Percentiles rank a stretch among this genome's conserved stretches.
Conservation (phyloP, 2,113 vertebrate species). For the Gadus macrocephalus region DNA sequence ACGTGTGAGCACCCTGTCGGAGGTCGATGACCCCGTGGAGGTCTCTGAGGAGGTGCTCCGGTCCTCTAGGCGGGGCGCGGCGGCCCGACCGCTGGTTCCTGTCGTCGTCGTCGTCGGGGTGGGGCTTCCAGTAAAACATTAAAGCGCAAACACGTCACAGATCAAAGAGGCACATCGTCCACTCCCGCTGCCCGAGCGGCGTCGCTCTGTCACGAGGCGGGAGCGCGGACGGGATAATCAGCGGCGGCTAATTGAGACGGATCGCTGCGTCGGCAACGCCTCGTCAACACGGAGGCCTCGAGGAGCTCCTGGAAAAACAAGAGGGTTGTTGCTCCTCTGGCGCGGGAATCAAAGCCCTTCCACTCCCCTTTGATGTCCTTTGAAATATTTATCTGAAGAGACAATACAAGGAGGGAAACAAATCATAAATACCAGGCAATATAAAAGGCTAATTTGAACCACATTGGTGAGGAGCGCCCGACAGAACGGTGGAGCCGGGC, state of each 20-base stretch:
- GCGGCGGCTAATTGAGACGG: slow-evolving; percentile 43
- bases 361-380: slow-evolving; percentile 70
- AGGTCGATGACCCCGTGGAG: too few species aligned
- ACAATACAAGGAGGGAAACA: slow-evolving; percentile 75
- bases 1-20: too few species aligned
- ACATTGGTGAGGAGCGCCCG: slow-evolving; percentile 57
- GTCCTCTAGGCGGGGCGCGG: too few species aligned
- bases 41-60: too few species aligned
- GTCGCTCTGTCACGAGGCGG: slow-evolving; percentile 35
- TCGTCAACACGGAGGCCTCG: slow-evolving; percentile 58
- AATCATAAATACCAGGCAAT: slow-evolving; percentile 77
- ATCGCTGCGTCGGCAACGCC: slow-evolving; percentile 42
- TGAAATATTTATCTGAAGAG: slow-evolving; percentile 77
- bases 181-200: slow-evolving; percentile 3
- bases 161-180: too few species aligned
- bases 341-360: slow-evolving; percentile 68
- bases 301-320: slow-evolving; percentile 58
- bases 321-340: slow-evolving; percentile 70
- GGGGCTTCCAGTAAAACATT: too few species aligned
- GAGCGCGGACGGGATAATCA: slow-evolving; percentile 32
- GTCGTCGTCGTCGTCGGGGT: too few species aligned
- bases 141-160: too few species aligned
- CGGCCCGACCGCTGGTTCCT: too few species aligned
- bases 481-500: slow-evolving; percentile 41
- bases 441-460: slow-evolving; percentile 71